Base-by-base conservation (phyloP, 2,113 vertebrate genomes). In the Trogon melanurus region DNA sequence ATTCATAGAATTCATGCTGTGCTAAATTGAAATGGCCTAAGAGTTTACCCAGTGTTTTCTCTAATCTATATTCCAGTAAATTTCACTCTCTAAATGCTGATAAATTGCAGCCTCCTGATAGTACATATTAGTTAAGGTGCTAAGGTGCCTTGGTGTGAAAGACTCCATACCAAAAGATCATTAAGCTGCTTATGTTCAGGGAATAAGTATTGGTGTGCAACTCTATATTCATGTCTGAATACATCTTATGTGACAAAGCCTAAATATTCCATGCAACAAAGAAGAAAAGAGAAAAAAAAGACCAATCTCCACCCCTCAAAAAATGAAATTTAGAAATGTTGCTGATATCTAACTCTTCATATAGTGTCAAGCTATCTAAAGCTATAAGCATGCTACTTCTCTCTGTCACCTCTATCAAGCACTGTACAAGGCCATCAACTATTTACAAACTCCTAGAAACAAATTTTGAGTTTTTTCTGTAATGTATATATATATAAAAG, bases 221-320 rank as follows among this genome's bases (percentile, higher is more conserved):
- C 14, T 47, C 38, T 79, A 56, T 25, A 75, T 51, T 84, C 60
- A 62, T 54, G 57, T 41, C 45, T 85, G 57, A 90, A 20, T 21
- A 27, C 11, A 8, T 38, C 23, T 82, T 26, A 4, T 62, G 11
- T 78, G 19, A 61, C 18, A 65, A 79, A 82, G 11, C 15, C 41
- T 58, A 66, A 30, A 27, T 78, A 85, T 15, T 72, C 11, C 15
- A 50, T 13, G 3, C 3, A 58, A 81, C 6, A 79, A 82, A 65
- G 5, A 14, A 57, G 89, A 38, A 2, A 3, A 45, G n/a, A 45
- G n/a, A 1, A 38, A n/a, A 89, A 67, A 19, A 30, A 25, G 10
- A 11, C 1, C 4, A 41, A 2, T 1, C 8, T 50, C 1, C 17
- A 47, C 15, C 3, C 3, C 20, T 3, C 3, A 61, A 66, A 57